Base-by-base conservation (phyloP, 1,140 invertebrate species). In the Aphelinus atriplicis region DNA sequence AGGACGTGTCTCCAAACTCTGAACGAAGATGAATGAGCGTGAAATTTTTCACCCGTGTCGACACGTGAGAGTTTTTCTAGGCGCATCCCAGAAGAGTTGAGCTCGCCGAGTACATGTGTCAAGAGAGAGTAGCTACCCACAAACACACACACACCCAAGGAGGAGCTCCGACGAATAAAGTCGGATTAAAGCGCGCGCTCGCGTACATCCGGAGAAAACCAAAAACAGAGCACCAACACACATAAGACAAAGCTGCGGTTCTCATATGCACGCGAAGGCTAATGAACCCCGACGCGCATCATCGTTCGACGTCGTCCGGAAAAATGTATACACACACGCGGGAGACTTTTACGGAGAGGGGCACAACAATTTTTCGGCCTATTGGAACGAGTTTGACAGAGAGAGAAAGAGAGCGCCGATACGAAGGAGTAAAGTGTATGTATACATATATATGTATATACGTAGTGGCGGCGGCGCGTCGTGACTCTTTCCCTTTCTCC, bases 331-430 rank as follows among this genome's bases (percentile, higher is more conserved):
- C 46, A 57, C 46, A 73, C 46, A 51, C 43, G 26, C 3, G 42
- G 58, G 9, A 61, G 67, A 64, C n/a, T 42, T 3, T n/a, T 0
- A 46, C 6, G 2, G 5, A 26, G 2, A n/a, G 10, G 43, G 43
- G 45, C 26, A 65, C 9, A 65, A 26, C n/a, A 0, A 43, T 73
- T 73, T 70, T 73, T 57, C 6, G 62, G 26, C 48, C 47, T 73
- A 62, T n/a, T n/a, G 57, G 55, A 73, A 63, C 46, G 26, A 74
- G 66, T 74, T 69, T 74, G 58, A 69, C 51, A 69, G 58, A n/a
- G n/a, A n/a, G n/a, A n/a, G n/a, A n/a, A n/a, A n/a, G n/a, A n/a
- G n/a, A n/a, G n/a, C n/a, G n/a, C n/a, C n/a, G n/a, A n/a, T n/a
- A n/a, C n/a, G n/a, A n/a, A n/a, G n/a, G n/a, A n/a, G n/a, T n/a